Conservation (phyloP, 2,888 invertebrate species). For the Liopterus haemorrhoidalis region DNA sequence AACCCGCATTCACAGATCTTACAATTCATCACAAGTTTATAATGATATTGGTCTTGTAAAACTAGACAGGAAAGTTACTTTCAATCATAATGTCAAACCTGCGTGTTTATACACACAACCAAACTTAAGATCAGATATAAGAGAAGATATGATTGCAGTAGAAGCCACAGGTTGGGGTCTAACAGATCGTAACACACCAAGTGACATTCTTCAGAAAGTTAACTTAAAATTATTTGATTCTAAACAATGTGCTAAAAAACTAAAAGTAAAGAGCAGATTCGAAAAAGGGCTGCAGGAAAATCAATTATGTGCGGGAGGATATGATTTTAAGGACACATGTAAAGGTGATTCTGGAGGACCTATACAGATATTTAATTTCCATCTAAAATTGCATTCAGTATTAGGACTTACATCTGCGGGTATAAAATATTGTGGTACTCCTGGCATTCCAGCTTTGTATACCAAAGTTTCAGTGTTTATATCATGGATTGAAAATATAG, state of each 20-base stretch:
- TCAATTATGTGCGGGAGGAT: no score
- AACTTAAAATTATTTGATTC: no score
- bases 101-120: slow-evolving; percentile 40
- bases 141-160: no score
- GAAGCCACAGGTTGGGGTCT: no score
- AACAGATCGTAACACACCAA: no score
- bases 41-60: slow-evolving; percentile 47
- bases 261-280: no score
- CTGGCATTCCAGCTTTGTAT: slow-evolving; percentile 47
- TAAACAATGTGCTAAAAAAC: no score
- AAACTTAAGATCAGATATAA: no score
- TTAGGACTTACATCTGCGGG: slow-evolving; percentile 47
- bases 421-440: slow-evolving; percentile 40
- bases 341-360: slow-evolving; percentile 61
- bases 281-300: no score
- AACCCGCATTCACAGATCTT: slow-evolving; percentile 40
- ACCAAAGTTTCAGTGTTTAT: slow-evolving; percentile 46
- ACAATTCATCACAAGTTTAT: slow-evolving; percentile 40
- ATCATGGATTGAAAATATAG: no score
- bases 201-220: no score
- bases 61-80: slow-evolving; percentile 37
- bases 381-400: slow-evolving; percentile 45
- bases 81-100: slow-evolving; percentile 41
- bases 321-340: no score
- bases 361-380: slow-evolving; percentile 42